phyloP scores from a whole-genome alignment of 2,797 vertebrate genomes.

The Cercopithecus mitis region DNA sequence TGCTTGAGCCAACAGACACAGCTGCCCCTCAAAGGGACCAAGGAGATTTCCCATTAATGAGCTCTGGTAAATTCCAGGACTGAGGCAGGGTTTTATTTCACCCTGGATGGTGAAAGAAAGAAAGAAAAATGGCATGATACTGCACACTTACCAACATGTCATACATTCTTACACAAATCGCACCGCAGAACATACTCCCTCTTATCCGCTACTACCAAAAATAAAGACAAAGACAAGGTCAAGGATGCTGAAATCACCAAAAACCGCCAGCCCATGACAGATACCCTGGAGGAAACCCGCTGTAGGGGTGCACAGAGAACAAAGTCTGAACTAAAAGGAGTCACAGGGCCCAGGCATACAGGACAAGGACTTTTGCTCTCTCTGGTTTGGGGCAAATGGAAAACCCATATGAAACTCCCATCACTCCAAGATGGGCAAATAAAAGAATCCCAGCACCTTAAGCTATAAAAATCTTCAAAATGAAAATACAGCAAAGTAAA shows the following conservation, averaged over 20 bases:
- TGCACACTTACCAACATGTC: neutral
- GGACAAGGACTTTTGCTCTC: neutral
- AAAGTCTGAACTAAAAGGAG: no score
- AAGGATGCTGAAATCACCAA: neutral
- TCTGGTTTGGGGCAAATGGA: neutral
- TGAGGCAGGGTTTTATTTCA: neutral
- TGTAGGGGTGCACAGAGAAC: neutral
- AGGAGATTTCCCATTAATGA: neutral
- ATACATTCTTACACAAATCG: neutral
- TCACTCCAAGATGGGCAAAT: no score
- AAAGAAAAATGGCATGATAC: neutral
- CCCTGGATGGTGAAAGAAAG: no score
- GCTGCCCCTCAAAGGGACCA: neutral
- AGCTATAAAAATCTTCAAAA: neutral
- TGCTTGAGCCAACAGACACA: neutral
- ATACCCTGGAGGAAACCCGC: neutral
- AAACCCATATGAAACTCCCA: neutral
- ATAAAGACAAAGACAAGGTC: neutral
- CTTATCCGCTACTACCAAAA: neutral
- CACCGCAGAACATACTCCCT: neutral
- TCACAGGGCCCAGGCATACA: rapidly evolving
- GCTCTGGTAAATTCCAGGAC: neutral
- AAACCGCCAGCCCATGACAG: rapidly evolving
- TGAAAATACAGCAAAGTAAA: neutral
- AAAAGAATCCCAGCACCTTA: neutral